A percentile compares a stretch with the other conserved stretches of the same genome.
Conservation (phyloP, 1,140 invertebrate genomes). For the Capitella teleta region DNA sequence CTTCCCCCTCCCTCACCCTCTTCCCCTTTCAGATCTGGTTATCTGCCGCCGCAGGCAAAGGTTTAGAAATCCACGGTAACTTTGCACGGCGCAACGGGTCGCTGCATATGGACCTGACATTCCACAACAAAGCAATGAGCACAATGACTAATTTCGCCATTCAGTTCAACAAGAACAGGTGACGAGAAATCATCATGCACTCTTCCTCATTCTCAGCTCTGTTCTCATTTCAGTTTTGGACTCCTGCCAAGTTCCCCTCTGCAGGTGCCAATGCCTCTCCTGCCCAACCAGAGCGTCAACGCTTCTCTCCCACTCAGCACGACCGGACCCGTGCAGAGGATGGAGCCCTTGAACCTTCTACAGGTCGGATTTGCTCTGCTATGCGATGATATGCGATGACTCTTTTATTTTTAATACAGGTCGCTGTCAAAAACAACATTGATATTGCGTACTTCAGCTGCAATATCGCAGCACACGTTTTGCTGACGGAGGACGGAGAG, state of each 20-base stretch:
- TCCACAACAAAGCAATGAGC: conserved; percentile 97
- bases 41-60: conserved; percentile 85
- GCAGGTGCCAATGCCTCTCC: conserved; percentile 52
- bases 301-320: conserved; percentile 8
- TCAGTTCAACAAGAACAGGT: conserved; percentile 94
- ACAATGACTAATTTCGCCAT: conserved; percentile 92
- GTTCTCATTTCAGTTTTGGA: conserved; percentile 68
- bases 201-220: no score
- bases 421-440: conserved; percentile 97
- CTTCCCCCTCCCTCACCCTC: no score
- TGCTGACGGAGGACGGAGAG: conserved; percentile 92
- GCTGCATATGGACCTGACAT: conserved; percentile 91
- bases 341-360: conserved; percentile 12
- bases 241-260: conserved; percentile 71
- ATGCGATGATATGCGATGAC: not conserved
- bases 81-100: conserved; percentile 78
- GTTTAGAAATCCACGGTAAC: conserved; percentile 87
- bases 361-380: conserved; percentile 13
- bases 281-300: conserved; percentile 14
- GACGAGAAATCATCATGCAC: no score
- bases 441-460: conserved; percentile 91
- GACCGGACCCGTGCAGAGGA: conserved; percentile 8
- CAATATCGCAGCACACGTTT: conserved; percentile 80
- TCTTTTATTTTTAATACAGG: conserved; percentile 45
- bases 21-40: conserved; percentile 58